Evolutionary conservation across 2,888 invertebrate species (phyloP), one percentile per base, ranked within the genome.

Genomic region (Epinotia brunnichana): DNA sequence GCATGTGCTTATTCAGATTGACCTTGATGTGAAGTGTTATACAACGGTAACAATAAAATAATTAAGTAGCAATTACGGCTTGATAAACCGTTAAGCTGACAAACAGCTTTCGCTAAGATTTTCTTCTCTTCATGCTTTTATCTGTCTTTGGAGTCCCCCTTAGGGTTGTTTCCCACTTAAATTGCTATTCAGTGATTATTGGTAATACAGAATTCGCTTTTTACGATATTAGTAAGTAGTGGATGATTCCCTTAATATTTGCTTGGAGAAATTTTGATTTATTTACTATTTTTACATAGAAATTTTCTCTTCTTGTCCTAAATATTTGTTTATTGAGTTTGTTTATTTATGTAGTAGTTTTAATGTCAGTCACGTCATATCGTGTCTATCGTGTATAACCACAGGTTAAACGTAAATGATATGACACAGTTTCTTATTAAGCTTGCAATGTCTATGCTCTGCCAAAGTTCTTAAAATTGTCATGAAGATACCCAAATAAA

Each of bases 101-200:
- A 4, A 7, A 17, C 62, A 63, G 62, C 62, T 48, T 1, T 1
- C 4, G n/a, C 4, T 17, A 51, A 35, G 10, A 24, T 63, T 63
- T 63, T 51, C 62, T 51, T 51, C 17, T 63, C 51, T 63, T 51
- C 62, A 63, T 63, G 13, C n/a, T 63, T 63, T 63, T 62, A 3
- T 10, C 13, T 24, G 44, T 62, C 44, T 24, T 24, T 29, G 9
- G n/a, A 61, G 21, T 48, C 13, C 44, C 11, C 15, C 21, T 1
- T 44, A 24, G 24, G 13, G 19, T n/a, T 21, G 13, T 60, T 60
- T 17, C 19, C 5, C 15, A 19, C 11, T 41, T 39, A 35, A 35
- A 9, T 35, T 7, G 35, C 9, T 35, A 19, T 61, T 41, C 7
- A 10, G 19, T 61, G 19, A 21, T 24, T 24, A 2, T 24, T 24